These are phyloP conservation scores for Scomberomorus guttatus DNA, from an alignment of 2,797 vertebrate genomes.

Conservation along the genomic window DNA sequence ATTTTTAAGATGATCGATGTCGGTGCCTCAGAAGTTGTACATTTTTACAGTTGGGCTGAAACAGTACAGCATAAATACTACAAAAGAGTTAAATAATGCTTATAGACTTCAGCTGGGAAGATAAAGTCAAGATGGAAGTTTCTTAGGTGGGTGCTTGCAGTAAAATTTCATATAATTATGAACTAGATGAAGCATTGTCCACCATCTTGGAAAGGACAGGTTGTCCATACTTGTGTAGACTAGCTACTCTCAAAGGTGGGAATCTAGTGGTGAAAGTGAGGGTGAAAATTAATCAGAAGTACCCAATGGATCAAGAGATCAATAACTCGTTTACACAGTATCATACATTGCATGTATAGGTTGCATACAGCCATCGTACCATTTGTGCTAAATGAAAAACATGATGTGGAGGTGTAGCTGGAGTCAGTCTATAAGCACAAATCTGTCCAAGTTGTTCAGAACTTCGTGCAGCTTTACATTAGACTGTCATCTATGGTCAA, in stretches of 20 bases:
- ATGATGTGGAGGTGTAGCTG: neutral
- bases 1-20: slow-evolving; percentile 13
- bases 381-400: neutral
- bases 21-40: neutral
- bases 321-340: neutral
- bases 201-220: too few relatives aligned
- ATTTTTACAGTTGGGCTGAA: slow-evolving; percentile 5
- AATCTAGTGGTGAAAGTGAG: neutral
- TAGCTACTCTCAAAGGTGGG: too few relatives aligned
- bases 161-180: neutral
- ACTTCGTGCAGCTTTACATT: neutral
- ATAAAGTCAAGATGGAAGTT: neutral
- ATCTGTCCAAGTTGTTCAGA: neutral
- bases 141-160: neutral
- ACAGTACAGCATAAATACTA: neutral
- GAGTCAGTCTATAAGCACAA: neutral
- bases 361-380: neutral
- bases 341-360: neutral
- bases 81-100: neutral
- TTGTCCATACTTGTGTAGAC: too few relatives aligned
- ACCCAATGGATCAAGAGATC: too few relatives aligned
- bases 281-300: too few relatives aligned
- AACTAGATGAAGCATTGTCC: too few relatives aligned
- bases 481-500: neutral
- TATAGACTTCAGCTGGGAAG: neutral